These are phyloP conservation scores for Cyclura pinguis DNA, from an alignment of 2,797 vertebrate species.

Conservation along the genomic window DNA sequence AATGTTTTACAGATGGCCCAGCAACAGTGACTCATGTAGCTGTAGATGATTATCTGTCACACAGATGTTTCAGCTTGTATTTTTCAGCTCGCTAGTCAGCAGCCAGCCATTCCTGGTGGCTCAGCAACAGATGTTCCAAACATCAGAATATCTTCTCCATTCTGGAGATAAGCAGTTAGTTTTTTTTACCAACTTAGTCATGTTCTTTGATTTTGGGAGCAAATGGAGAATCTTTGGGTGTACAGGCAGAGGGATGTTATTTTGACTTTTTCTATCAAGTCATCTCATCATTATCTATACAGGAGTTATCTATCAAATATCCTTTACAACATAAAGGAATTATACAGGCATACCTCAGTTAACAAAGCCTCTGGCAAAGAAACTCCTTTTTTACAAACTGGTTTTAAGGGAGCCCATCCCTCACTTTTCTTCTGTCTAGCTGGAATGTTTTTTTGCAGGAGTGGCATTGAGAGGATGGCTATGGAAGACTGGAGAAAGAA, in stretches of 20 bases:
- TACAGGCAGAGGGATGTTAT: slow-evolving; percentile 12
- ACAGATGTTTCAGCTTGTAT: slow-evolving; percentile 77
- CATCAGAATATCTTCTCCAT: slow-evolving; percentile 34
- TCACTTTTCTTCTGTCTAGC: no score
- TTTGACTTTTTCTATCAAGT: background rate
- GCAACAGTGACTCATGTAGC: slow-evolving; percentile 60
- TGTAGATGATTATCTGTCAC: slow-evolving; percentile 73
- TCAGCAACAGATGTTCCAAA: slow-evolving; percentile 70
- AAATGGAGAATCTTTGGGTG: slow-evolving; percentile 39
- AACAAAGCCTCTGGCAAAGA: no score
- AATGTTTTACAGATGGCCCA: slow-evolving; percentile 73
- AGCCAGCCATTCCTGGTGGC: slow-evolving; percentile 60
- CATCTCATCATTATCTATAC: slow-evolving; percentile 14
- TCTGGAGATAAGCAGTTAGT: slow-evolving; percentile 48
- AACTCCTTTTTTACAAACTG: no score
- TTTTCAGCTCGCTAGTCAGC: slow-evolving; percentile 69
- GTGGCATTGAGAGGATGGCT: no score
- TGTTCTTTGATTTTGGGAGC: slow-evolving; percentile 8
- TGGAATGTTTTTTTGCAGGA: no score
- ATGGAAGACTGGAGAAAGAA: no score
- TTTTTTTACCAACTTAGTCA: slow-evolving; percentile 51
- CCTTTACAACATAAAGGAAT: slow-evolving; percentile 26
- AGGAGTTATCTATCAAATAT: background rate
- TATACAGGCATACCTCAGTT: no score
- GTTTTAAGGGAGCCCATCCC: no score